A percentile compares a stretch with the other conserved stretches of the same genome.
Conservation (phyloP, 2,113 vertebrate species). For the Prietella phreatophila region DNA sequence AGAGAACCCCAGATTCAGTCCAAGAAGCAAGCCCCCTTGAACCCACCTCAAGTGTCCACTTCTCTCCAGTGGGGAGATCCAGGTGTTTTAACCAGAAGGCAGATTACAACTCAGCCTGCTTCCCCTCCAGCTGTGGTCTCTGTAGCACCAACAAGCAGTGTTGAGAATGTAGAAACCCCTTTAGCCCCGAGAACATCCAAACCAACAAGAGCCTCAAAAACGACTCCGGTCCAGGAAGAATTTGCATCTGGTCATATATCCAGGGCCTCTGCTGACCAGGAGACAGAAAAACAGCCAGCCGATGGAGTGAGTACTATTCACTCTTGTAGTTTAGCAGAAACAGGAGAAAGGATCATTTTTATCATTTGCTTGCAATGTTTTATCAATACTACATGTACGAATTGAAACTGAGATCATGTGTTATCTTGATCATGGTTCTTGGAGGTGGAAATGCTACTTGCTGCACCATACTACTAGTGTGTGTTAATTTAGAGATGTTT, state of each 20-base stretch:
- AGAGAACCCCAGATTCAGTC: conserved; percentile 83
- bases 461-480: neutral
- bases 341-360: neutral
- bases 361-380: neutral
- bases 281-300: conserved; percentile 1
- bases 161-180: conserved; percentile 46
- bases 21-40: conserved; percentile 76
- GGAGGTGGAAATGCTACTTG: neutral
- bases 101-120: neutral
- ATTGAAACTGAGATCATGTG: neutral
- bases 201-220: conserved; percentile 49
- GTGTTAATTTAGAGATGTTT: neutral
- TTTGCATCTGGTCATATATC: conserved; percentile 22
- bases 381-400: neutral
- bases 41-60: conserved; percentile 72
- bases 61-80: conserved; percentile 74
- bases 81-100: neutral
- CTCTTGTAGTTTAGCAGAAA: conserved; percentile 2
- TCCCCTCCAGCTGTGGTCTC: conserved; percentile 34
- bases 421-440: neutral
- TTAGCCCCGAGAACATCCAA: conserved; percentile 62
- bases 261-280: conserved; percentile 21
- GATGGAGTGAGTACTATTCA: conserved; percentile 46
- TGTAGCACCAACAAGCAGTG: neutral
- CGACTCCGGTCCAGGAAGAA: conserved; percentile 24